Evolutionary conservation across 2,888 invertebrate species (phyloP), one percentile per base, ranked within the genome.

Genomic region (Acrobasis consociella): DNA sequence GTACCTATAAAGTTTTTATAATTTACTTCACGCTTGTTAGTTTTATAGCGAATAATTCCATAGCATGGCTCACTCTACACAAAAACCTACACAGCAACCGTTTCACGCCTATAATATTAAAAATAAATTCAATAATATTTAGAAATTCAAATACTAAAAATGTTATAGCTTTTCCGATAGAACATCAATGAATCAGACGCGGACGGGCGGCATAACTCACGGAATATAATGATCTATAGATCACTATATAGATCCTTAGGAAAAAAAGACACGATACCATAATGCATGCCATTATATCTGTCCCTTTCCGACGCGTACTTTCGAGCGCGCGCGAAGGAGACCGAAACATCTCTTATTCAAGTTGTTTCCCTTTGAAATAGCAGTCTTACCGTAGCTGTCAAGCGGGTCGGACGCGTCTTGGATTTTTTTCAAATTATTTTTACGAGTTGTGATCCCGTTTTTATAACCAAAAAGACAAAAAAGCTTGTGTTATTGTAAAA

Each of bases 211-310:
- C 91, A 91, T 91, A 91, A 87, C 82, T 91, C 91, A 91, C 91
- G 74, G 70, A 66, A 80, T 82, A 81, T 85, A 86, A 81, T 74
- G 83, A 84, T 86, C 87, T 89, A 87, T 87, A 86, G 81, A 86
- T 86, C 84, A 79, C 63, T 62, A 64, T 85, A 86, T 84, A 86
- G 84, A 87, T 85, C 84, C 74, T 88, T 90, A 83, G 85, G 83
- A 88, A 90, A 90, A 87, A 83, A 75, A 75, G 78, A 76, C 79
- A 73, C 66, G 70, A 77, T 72, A 80, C 86, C 85, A 86, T 86
- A 87, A 89, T 86, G 91, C 91, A 90, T 90, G 85, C 90, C 91
- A 86, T 83, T 89, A 77, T 85, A 74, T 67, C 82, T 64, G 59
- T 86, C 85, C 68, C 79, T 1, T 61, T 88, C 76, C 11, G 10